Conservation (phyloP, 2,888 invertebrate genomes). For the Ennomos quercinarius region DNA sequence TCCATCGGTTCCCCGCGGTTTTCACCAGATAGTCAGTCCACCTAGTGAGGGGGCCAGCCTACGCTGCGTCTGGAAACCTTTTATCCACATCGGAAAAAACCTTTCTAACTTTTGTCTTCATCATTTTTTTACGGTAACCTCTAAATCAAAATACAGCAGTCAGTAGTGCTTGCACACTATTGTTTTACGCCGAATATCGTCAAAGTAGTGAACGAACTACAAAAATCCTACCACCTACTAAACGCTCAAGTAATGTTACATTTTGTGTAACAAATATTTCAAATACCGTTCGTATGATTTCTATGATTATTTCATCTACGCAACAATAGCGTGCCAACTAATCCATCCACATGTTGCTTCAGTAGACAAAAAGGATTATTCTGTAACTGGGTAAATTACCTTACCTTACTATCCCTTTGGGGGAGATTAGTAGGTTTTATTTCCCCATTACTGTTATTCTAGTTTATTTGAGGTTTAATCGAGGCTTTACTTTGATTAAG, state of each 20-base stretch:
- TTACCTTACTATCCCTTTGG: conserved; percentile 31
- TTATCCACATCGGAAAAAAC: too few relatives aligned
- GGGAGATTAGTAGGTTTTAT: conserved; percentile 49
- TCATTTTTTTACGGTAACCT: too few relatives aligned
- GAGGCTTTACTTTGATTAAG: conserved; percentile 44
- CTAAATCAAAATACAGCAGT: too few relatives aligned
- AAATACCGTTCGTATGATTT: background rate
- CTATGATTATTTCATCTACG: conserved; percentile 3
- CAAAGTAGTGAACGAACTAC: too few relatives aligned
- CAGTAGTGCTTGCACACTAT: too few relatives aligned
- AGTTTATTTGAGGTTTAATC: conserved; percentile 42
- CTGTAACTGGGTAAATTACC: conserved; percentile 39
- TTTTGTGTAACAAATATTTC: background rate
- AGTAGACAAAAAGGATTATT: conserved; percentile 34
- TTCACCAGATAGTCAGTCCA: too few relatives aligned
- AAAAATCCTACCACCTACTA: too few relatives aligned
- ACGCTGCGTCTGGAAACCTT: too few relatives aligned
- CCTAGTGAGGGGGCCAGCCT: too few relatives aligned
- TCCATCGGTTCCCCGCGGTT: too few relatives aligned
- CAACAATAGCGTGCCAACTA: conserved; percentile 6
- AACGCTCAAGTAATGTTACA: background rate
- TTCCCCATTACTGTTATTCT: conserved; percentile 44
- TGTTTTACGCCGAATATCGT: too few relatives aligned
- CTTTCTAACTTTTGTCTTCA: too few relatives aligned
- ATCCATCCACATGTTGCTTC: conserved; percentile 35